Evolutionary conservation across 2,113 vertebrate genomes (phyloP), one percentile per base, ranked within the genome.

Genomic region (Tauraco erythrolophus): DNA sequence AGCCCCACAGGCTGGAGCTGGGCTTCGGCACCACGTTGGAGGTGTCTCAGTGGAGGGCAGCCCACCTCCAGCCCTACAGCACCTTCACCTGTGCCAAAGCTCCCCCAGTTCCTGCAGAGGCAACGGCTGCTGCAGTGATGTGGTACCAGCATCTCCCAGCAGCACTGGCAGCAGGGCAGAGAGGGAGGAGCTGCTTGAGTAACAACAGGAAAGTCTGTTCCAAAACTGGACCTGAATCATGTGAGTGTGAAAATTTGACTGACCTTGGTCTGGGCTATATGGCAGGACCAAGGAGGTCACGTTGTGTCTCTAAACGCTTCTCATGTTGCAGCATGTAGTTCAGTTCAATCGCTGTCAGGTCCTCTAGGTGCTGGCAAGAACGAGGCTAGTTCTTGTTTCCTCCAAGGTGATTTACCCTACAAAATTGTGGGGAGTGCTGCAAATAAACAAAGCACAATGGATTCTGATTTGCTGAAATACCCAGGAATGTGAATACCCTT

Each of bases 161-260:
- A 57, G 19, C 0, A 5, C 2, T 56, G 6, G 0, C 1, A 0
- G 8, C 51, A 6, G 28, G 74, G 46, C 21, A 23, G n/a, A 6
- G 3, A 2, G 7, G 7, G 6, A 45, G 65, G 51, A 7, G 2
- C 14, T 2, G 11, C 4, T 5, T 4, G 28, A 0, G 0, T 6
- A 57, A n/a, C 46, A 10, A 18, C 9, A 31, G 19, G 19, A 11
- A 18, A 17, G 8, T 13, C 33, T 41, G 14, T 1, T 50, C 69
- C 71, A 46, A n/a, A 37, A 14, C 13, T 1, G 6, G 31, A 23
- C 23, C 60, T 46, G 24, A 30, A 21, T 8, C 19, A 5, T 18
- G 10, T 0, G 6, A 18, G 5, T 1, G 0, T 57, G 41, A 62
- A 57, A 62, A n/a, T 14, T 1, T 5, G 6, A 18, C 62, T 39